These are phyloP conservation scores for Origma solitaria DNA, from an alignment of 2,113 vertebrate genomes.

Conservation along the genomic window DNA sequence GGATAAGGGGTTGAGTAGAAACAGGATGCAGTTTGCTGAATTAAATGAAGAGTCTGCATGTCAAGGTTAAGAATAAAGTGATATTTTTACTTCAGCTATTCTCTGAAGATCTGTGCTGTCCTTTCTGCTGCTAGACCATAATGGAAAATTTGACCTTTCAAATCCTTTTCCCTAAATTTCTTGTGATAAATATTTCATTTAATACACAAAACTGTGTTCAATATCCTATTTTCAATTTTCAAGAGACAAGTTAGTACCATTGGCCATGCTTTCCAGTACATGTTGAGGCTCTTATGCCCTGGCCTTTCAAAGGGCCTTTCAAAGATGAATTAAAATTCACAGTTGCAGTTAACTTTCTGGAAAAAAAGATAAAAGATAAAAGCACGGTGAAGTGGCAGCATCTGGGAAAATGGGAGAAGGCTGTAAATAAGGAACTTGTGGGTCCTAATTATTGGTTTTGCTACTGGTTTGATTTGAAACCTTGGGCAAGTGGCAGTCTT, in stretches of 20 bases:
- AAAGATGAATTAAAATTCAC: not conserved
- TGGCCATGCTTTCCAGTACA: not conserved
- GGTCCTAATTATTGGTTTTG: not conserved
- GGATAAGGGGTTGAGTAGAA: not conserved
- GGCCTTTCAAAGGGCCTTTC: not conserved
- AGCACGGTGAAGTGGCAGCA: not conserved
- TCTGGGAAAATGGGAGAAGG: not conserved
- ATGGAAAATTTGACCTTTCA: conserved; percentile 49
- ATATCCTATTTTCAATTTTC: not conserved
- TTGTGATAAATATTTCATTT: conserved; percentile 41
- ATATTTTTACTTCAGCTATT: not conserved
- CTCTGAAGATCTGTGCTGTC: conserved; percentile 1
- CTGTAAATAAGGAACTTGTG: not conserved
- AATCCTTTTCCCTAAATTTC: conserved; percentile 2
- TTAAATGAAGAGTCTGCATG: not conserved
- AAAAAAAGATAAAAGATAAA: not conserved
- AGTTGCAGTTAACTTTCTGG: not conserved
- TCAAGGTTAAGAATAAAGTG: not conserved
- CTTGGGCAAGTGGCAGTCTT: not conserved
- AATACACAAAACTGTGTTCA: not conserved
- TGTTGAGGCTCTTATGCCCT: not conserved
- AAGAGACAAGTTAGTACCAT: not conserved
- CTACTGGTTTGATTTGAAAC: not conserved
- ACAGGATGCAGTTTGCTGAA: not conserved
- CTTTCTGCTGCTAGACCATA: not conserved